phyloP scores from a whole-genome alignment of 1,140 invertebrate genomes.

The Pachyrhynchus sulphureomaculatus region DNA sequence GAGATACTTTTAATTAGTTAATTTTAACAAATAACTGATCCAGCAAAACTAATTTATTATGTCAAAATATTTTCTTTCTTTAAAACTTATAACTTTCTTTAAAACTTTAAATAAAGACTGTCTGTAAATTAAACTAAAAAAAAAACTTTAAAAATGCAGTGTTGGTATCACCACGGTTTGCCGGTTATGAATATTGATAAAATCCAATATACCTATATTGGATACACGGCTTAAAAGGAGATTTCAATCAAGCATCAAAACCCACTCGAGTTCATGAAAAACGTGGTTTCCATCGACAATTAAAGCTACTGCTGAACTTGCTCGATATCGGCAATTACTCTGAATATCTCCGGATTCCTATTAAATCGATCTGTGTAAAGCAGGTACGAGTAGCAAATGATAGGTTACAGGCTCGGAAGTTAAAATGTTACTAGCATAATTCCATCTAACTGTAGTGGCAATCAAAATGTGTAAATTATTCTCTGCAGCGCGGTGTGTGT shows the following conservation, averaged over 20 bases:
- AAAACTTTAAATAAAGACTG: no score
- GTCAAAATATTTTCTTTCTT: no score
- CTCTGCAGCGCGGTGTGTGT: slow-evolving; percentile 31
- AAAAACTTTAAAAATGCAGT: no score
- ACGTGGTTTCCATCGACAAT: slow-evolving; percentile 35
- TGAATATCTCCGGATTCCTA: slow-evolving; percentile 44
- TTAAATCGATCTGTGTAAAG: slow-evolving; percentile 43
- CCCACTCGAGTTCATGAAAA: slow-evolving; percentile 7
- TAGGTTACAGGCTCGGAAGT: slow-evolving; percentile 45
- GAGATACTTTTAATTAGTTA: no score
- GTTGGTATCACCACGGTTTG: not conserved
- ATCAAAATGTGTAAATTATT: slow-evolving; percentile 48
- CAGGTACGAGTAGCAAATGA: slow-evolving; percentile 44
- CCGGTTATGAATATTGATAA: slow-evolving; percentile 7
- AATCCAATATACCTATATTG: not conserved
- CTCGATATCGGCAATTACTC: slow-evolving; percentile 25
- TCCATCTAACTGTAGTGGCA: slow-evolving; percentile 46
- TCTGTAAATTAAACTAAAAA: no score
- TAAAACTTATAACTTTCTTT: no score
- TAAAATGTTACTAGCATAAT: slow-evolving; percentile 48
- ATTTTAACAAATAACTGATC: no score
- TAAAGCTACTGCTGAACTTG: slow-evolving; percentile 36
- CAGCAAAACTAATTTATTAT: no score
- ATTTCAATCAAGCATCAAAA: slow-evolving; percentile 22
- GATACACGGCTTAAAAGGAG: slow-evolving; percentile 11